Evolutionary conservation across 2,888 invertebrate species (phyloP).

Genomic region (Campaea margaritaria): DNA sequence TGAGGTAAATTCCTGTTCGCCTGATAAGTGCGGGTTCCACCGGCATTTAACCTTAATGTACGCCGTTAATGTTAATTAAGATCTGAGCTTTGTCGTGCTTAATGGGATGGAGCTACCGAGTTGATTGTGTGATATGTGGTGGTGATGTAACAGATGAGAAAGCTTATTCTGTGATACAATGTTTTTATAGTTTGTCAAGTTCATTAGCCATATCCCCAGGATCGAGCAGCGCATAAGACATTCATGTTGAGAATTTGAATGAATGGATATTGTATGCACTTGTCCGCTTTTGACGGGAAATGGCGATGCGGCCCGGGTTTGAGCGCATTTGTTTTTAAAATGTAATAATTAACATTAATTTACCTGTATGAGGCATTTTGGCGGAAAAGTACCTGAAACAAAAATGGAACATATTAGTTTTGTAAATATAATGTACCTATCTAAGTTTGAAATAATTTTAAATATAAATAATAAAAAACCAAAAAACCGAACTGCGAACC

Average conservation of each 20-base stretch:
- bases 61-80: conserved; percentile 74
- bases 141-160: conserved; percentile 4
- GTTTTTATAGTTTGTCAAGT: background rate
- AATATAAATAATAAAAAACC: too few relatives aligned
- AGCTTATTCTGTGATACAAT: conserved; percentile 11
- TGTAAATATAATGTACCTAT: conserved; percentile 4
- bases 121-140: conserved; percentile 29
- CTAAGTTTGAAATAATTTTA: background rate
- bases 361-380: conserved; percentile 80
- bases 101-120: conserved; percentile 50
- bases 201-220: background rate
- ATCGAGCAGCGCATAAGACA: too few relatives aligned
- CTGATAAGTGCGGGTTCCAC: conserved; percentile 44
- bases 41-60: conserved; percentile 57
- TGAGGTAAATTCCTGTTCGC: conserved; percentile 71
- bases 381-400: conserved; percentile 50
- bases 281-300: background rate
- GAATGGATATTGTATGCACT: too few relatives aligned
- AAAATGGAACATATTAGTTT: background rate
- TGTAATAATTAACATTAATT: conserved; percentile 37
- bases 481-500: too few relatives aligned
- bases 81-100: conserved; percentile 57
- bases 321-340: background rate
- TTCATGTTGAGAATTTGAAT: too few relatives aligned
- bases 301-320: background rate